These are phyloP conservation scores for Euplagia quadripunctaria DNA, from an alignment of 2,888 invertebrate species.

Conservation along the genomic window DNA sequence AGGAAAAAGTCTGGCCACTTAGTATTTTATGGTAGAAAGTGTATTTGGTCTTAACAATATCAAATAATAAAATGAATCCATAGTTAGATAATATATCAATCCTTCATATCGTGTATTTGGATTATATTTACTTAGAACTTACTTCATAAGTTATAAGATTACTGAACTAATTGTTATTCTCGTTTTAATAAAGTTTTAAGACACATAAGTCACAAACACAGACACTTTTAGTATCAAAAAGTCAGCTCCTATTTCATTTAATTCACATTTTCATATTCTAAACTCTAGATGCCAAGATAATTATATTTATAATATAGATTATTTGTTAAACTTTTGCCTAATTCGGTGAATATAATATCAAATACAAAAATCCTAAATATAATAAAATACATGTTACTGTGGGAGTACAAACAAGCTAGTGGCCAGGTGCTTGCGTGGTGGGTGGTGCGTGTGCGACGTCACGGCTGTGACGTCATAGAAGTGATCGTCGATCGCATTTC, in stretches of 20 bases:
- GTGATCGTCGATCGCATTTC: conserved; percentile 72
- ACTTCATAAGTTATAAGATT: conserved; percentile 28
- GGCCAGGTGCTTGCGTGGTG: conserved; percentile 85
- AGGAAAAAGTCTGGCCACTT: conserved; percentile 81
- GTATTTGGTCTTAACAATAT: conserved; percentile 55
- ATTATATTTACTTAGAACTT: conserved; percentile 35
- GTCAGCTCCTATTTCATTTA: conserved; percentile 9
- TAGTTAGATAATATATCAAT: conserved; percentile 38
- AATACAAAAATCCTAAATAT: conserved; percentile 27
- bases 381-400: conserved; percentile 38
- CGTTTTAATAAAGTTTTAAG: conserved; percentile 28
- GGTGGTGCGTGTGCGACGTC: conserved; percentile 55
- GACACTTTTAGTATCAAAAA: conserved; percentile 20
- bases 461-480: conserved; percentile 18
- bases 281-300: conserved; percentile 1
- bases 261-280: conserved; percentile 9
- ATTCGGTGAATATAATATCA: conserved; percentile 20
- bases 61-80: conserved; percentile 38
- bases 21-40: conserved; percentile 45
- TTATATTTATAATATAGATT: conserved; percentile 5
- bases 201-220: conserved; percentile 19
- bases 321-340: conserved; percentile 21
- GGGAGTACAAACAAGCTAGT: conserved; percentile 64
- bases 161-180: conserved; percentile 17
- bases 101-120: conserved; percentile 30